A percentile compares a stretch with the other conserved stretches of the same genome.
Conservation (phyloP, 2,888 invertebrate species). For the Xestobium rufovillosum region DNA sequence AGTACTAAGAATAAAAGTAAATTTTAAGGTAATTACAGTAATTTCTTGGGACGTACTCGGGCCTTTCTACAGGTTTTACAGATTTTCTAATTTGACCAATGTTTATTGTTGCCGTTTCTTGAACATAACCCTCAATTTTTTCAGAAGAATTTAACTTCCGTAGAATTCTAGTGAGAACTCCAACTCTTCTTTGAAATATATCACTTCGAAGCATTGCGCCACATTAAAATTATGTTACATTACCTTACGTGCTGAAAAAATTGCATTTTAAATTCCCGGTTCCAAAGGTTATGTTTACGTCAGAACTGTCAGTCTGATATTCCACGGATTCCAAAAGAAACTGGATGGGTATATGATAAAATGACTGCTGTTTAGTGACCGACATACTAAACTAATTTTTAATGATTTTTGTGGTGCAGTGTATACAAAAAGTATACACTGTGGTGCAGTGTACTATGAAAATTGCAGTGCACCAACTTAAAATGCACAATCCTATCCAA, state of each 20-base stretch:
- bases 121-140: constrained; percentile 36
- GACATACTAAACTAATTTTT: no score
- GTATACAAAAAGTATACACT: no score
- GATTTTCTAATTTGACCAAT: constrained; percentile 69
- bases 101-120: constrained; percentile 53
- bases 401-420: no score
- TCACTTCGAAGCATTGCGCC: constrained; percentile 27
- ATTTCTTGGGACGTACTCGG: constrained; percentile 77
- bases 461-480: no score
- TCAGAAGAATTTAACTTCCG: constrained; percentile 24
- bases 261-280: constrained; percentile 11
- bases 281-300: constrained; percentile 30
- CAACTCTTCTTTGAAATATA: constrained; percentile 26
- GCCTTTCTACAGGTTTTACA: constrained; percentile 54
- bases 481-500: no score
- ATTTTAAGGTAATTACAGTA: constrained; percentile 58
- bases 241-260: constrained; percentile 10
- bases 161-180: constrained; percentile 29
- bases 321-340: no score
- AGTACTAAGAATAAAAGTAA: constrained; percentile 19
- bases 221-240: no score
- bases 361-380: no score
- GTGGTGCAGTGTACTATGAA: no score
- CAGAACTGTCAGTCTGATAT: no score
- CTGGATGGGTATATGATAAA: no score